Evolutionary conservation across 1,140 invertebrate genomes (phyloP).

Genomic region (Hormaphis cornu): DNA sequence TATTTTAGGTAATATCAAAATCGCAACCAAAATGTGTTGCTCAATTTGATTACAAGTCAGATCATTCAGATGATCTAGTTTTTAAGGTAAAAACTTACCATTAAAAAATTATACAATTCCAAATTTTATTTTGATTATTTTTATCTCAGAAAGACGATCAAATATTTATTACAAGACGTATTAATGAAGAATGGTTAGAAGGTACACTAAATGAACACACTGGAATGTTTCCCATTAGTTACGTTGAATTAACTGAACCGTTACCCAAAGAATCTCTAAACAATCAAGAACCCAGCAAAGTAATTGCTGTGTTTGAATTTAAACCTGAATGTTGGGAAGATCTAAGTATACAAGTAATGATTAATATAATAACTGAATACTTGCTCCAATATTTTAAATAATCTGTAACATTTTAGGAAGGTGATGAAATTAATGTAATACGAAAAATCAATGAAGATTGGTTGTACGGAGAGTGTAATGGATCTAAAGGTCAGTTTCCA

Average conservation of each 20-base stretch:
- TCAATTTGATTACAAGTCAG: slow-evolving; percentile 60
- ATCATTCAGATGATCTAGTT: slow-evolving; percentile 59
- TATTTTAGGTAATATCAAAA: slow-evolving; percentile 17
- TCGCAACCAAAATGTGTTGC: slow-evolving; percentile 57
- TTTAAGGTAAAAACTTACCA: slow-evolving; percentile 53
- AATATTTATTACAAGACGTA: slow-evolving; percentile 54
- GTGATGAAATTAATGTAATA: slow-evolving; percentile 60
- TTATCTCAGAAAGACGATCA: slow-evolving; percentile 54
- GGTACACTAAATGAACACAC: slow-evolving; percentile 53
- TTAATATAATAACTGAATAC: too few relatives aligned
- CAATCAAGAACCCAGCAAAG: slow-evolving; percentile 36
- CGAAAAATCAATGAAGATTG: slow-evolving; percentile 67
- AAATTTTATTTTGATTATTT: slow-evolving; percentile 8
- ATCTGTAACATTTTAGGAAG: slow-evolving; percentile 46
- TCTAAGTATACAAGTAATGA: slow-evolving; percentile 45
- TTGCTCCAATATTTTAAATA: too few relatives aligned
- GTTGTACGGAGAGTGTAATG: slow-evolving; percentile 63
- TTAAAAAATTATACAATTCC: not conserved
- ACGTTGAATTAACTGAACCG: slow-evolving; percentile 65
- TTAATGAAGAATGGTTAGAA: slow-evolving; percentile 71
- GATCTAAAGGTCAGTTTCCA: slow-evolving; percentile 67
- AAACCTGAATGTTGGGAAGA: slow-evolving; percentile 53
- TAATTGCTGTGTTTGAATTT: slow-evolving; percentile 53
- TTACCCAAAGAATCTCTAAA: slow-evolving; percentile 43
- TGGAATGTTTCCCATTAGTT: slow-evolving; percentile 73